These are phyloP conservation scores for Lophius americanus DNA, from an alignment of 2,797 vertebrate species.

Conservation along the genomic window DNA sequence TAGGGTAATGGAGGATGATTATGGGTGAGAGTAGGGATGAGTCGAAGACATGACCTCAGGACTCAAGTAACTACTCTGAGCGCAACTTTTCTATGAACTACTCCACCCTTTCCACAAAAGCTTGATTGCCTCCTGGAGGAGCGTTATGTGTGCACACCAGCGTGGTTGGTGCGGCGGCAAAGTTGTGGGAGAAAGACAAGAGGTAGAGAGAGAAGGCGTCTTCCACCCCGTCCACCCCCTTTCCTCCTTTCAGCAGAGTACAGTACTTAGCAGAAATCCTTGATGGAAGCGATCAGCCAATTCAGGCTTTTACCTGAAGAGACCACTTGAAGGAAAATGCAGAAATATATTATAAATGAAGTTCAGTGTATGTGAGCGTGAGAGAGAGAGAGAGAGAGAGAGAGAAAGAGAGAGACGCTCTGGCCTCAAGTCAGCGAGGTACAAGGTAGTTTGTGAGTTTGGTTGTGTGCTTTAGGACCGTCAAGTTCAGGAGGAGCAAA, in stretches of 20 bases:
- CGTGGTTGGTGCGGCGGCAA: constrained; percentile 19
- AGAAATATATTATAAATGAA: constrained; percentile 65
- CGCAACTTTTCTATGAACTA: constrained; percentile 46
- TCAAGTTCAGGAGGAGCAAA: constrained; percentile 4
- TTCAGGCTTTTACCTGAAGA: constrained; percentile 69
- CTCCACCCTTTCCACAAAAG: constrained; percentile 71
- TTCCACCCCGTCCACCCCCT: constrained; percentile 22
- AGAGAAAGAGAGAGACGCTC: constrained; percentile 1
- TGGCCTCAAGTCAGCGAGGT: constrained; percentile 15
- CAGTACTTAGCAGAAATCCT: constrained; percentile 71
- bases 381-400: constrained; percentile 10
- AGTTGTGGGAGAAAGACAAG: constrained; percentile 63
- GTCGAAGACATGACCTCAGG: constrained; percentile 73
- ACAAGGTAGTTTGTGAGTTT: constrained; percentile 18
- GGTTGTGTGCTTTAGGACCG: constrained; percentile 9
- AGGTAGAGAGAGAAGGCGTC: constrained; percentile 56
- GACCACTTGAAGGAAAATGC: constrained; percentile 71
- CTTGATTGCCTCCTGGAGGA: constrained; percentile 76
- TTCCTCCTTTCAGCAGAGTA: constrained; percentile 35
- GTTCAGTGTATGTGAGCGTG: constrained; percentile 26
- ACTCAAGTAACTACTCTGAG: constrained; percentile 74
- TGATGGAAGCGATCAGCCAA: constrained; percentile 64
- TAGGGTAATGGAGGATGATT: constrained; percentile 75
- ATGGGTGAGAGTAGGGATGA: constrained; percentile 53
- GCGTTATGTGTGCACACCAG: constrained; percentile 1